A percentile compares a stretch with the other conserved stretches of the same genome.
Evolutionary conservation across 1,140 invertebrate species (phyloP).

Genomic region (Hesperophylax magnus): DNA sequence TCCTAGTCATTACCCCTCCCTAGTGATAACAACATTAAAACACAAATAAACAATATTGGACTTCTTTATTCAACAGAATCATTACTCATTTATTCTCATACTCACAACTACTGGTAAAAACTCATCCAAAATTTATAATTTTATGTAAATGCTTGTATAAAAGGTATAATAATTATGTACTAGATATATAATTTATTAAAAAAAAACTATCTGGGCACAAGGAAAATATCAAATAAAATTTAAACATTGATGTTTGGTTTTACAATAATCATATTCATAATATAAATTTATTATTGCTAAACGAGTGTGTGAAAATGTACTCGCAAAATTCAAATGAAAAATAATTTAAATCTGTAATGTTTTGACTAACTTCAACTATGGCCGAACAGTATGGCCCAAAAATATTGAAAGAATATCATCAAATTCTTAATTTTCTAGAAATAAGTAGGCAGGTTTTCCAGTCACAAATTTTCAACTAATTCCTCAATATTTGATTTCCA

Average conservation of each 20-base stretch:
- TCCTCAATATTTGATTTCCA: too few relatives aligned
- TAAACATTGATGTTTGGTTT: background rate
- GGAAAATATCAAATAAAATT: background rate
- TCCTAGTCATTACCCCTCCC: too few relatives aligned
- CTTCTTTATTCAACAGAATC: slow-evolving; percentile 14
- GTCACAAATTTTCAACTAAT: too few relatives aligned
- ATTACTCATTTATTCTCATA: slow-evolving; percentile 14
- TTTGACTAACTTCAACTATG: too few relatives aligned
- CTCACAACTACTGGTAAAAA: slow-evolving; percentile 28
- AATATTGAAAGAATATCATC: too few relatives aligned
- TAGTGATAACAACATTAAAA: background rate
- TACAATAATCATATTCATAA: background rate
- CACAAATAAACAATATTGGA: slow-evolving; percentile 3
- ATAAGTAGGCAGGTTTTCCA: too few relatives aligned
- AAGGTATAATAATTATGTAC: slow-evolving; percentile 26
- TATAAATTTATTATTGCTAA: too few relatives aligned
- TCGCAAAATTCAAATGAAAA: too few relatives aligned
- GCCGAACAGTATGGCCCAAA: too few relatives aligned
- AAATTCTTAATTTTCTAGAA: too few relatives aligned
- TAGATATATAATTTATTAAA: slow-evolving; percentile 23
- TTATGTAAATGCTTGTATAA: slow-evolving; percentile 38
- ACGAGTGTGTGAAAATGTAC: too few relatives aligned
- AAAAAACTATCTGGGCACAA: slow-evolving; percentile 13
- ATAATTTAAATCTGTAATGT: too few relatives aligned
- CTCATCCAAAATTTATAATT: slow-evolving; percentile 28